phyloP scores from a whole-genome alignment of 30 jellyfish, hydroid and myxozoan genomes.

The Turritopsis rubra region DNA sequence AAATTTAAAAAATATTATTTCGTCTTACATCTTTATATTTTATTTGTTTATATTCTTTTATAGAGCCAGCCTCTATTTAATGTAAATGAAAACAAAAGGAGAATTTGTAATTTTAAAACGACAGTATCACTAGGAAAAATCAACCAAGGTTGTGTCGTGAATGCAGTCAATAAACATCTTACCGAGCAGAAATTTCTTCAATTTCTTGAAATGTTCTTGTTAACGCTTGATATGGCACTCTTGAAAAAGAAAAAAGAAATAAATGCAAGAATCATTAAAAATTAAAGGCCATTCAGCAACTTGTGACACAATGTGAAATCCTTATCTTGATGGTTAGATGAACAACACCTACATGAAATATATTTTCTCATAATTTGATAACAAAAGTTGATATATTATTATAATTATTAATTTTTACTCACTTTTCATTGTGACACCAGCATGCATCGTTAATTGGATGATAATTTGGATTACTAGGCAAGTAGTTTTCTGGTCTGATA shows the following conservation, averaged over 20 bases:
- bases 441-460: constrained; percentile 96
- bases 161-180: not conserved
- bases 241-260: constrained; percentile 11
- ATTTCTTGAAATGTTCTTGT: constrained; percentile 85
- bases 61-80: no score
- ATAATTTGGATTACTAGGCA: constrained; percentile 34
- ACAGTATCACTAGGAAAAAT: not conserved
- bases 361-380: no score
- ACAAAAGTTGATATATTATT: no score
- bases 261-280: not conserved
- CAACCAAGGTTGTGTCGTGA: not conserved
- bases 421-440: constrained; percentile 68
- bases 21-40: no score
- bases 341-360: no score
- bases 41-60: no score
- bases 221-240: constrained; percentile 90
- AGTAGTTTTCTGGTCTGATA: constrained; percentile 29
- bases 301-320: no score
- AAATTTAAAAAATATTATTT: no score
- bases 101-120: no score
- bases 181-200: constrained; percentile 96
- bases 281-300: not conserved
- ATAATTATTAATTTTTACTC: no score
- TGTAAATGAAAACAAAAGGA: no score
- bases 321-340: no score